These are phyloP conservation scores for Sclerurus mexicanus DNA, from an alignment of 2,113 vertebrate species.

Conservation along the genomic window DNA sequence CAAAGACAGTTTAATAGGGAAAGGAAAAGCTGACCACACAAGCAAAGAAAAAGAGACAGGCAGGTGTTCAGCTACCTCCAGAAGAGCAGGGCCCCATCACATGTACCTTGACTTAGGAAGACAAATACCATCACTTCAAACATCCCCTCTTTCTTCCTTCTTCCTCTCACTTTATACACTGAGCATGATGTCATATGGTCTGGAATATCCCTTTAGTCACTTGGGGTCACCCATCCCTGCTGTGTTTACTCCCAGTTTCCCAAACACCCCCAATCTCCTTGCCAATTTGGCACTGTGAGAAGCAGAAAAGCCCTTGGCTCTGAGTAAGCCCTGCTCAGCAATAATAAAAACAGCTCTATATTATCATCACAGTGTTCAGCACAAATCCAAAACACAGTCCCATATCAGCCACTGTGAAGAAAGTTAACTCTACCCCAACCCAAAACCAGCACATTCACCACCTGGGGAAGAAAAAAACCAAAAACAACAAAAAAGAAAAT, in stretches of 20 bases:
- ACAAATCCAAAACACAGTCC: background rate
- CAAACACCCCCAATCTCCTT: background rate
- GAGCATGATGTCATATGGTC: background rate
- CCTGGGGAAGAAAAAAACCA: fast-evolving
- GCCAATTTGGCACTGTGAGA: fast-evolving
- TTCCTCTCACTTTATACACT: background rate
- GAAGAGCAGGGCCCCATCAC: background rate
- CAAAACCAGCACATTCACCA: background rate
- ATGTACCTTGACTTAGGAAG: fast-evolving
- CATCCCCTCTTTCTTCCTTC: background rate
- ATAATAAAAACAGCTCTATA: background rate
- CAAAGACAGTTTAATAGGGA: background rate
- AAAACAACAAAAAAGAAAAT: background rate
- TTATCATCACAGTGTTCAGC: background rate
- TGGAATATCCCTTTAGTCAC: background rate
- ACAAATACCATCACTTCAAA: fast-evolving
- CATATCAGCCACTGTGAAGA: background rate
- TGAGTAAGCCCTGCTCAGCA: background rate
- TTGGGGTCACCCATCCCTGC: background rate
- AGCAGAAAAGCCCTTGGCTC: background rate
- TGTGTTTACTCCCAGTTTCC: background rate
- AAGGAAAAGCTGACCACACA: background rate
- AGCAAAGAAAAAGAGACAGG: background rate
- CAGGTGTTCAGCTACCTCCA: background rate
- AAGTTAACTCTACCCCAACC: background rate